These are phyloP conservation scores for Drosophila asahinai DNA, from an alignment of 1,140 invertebrate genomes.

Conservation along the genomic window DNA sequence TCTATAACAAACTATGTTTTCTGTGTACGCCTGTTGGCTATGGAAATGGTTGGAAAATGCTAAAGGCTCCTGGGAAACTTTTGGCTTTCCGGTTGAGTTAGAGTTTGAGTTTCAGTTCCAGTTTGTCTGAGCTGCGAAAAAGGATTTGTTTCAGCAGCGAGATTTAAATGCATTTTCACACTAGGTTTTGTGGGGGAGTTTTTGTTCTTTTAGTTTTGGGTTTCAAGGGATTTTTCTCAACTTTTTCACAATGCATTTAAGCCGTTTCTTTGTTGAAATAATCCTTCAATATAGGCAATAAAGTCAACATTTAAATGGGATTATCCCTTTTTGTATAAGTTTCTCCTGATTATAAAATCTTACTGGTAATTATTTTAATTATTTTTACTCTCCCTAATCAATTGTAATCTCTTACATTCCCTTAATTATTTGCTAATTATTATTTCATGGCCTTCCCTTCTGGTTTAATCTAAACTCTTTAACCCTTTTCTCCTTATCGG, in stretches of 20 bases:
- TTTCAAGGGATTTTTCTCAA: background rate
- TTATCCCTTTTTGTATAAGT: no score
- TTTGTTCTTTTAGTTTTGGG: background rate
- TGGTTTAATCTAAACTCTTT: slow-evolving; percentile 14
- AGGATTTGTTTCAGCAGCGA: slow-evolving; percentile 13
- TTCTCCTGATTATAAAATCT: no score
- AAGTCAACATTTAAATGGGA: background rate
- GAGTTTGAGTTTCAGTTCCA: slow-evolving; percentile 19
- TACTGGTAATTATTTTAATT: background rate
- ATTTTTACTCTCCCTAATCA: no score
- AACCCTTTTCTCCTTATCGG: slow-evolving; percentile 15
- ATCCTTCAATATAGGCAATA: background rate
- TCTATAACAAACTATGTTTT: background rate
- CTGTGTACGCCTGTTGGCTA: background rate
- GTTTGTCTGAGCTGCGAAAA: slow-evolving; percentile 26
- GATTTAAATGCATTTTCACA: slow-evolving; percentile 25
- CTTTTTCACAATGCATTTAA: slow-evolving; percentile 4
- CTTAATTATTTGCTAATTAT: background rate
- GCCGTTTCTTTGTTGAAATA: background rate
- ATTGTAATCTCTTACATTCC: background rate
- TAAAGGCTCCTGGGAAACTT: slow-evolving; percentile 34
- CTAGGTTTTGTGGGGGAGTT: slow-evolving; percentile 1
- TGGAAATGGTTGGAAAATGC: slow-evolving; percentile 4
- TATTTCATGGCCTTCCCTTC: no score
- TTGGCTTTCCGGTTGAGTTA: slow-evolving; percentile 26